phyloP scores from a whole-genome alignment of 1,140 invertebrate genomes.

The Atta cephalotes region DNA sequence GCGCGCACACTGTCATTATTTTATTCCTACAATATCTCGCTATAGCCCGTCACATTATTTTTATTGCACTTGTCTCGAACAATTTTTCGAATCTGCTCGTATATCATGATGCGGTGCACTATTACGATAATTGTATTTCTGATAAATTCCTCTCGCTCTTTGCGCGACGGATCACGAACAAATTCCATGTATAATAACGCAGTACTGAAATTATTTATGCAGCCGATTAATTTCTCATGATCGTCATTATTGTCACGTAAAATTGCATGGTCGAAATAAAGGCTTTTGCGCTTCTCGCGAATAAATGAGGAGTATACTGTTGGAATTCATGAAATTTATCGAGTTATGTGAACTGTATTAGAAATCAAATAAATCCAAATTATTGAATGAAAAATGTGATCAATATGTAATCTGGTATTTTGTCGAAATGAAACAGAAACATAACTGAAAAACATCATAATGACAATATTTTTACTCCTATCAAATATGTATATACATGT shows the following conservation, averaged over 20 bases:
- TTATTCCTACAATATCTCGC: constrained; percentile 22
- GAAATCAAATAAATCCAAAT: constrained; percentile 19
- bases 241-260: constrained; percentile 21
- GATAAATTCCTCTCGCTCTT: constrained; percentile 42
- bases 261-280: constrained; percentile 35
- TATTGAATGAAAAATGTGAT: constrained; percentile 2
- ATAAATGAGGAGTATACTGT: constrained; percentile 10
- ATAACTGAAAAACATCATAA: background rate
- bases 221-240: constrained; percentile 52
- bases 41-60: constrained; percentile 11
- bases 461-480: background rate
- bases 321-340: constrained; percentile 17
- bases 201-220: constrained; percentile 54
- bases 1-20: background rate
- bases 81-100: constrained; percentile 27
- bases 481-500: background rate
- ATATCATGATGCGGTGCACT: background rate
- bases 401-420: background rate
- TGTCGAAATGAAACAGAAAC: background rate
- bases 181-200: constrained; percentile 47
- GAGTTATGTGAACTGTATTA: constrained; percentile 22
- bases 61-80: constrained; percentile 22
- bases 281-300: background rate
- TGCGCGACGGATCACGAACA: constrained; percentile 12
- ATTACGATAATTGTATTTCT: constrained; percentile 56